Base-by-base conservation (phyloP, 2,113 vertebrate species). In the Actenoides hombroni region DNA sequence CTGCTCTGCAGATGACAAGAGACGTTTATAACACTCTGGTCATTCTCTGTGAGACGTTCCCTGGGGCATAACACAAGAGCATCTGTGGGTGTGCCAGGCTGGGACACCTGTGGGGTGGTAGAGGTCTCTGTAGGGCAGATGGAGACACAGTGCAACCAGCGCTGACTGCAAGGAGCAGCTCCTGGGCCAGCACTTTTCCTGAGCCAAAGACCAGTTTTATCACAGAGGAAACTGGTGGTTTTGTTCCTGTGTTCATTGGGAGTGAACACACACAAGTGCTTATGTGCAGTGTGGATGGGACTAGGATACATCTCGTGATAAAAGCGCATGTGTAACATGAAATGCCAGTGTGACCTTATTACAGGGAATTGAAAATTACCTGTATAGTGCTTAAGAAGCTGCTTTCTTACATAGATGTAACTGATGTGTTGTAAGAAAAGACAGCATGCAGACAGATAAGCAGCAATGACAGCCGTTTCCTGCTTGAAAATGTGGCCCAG, bases 71-170 rank as follows among this genome's bases (percentile, higher is more conserved):
- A 83, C 0, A 1, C 73, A 70, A 42, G 23, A 54, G n/a, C 2
- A 1, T 37, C 23, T 5, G 1, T 37, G 64, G 48, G 29, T 11
- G 46, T 31, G 51, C 54, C 60, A 46, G 8, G 54, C 37, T 70
- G 49, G 61, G 49, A n/a, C 0, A 6, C 24, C 17, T 9, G 9
- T 13, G 44, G 37, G 19, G 23, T 70, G 35, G 25, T 54, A 49
- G 17, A 63, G 35, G 25, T 63, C 26, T 83, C 18, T 28, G 46
- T 13, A 53, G 67, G 49, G 42, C 77, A 53, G 56, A 77, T 10
- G 31, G 46, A 51, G 48, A 33, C 2, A 5, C 6, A 63, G 10
- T 4, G 0, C 13, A 54, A 54, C 35, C 7, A 2, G 0, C 74
- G 9, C 10, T 1, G 4, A 57, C 35, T 56, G 35, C 19, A 23